Evolutionary conservation across 2,888 invertebrate genomes (phyloP).

Genomic region (Agrotis ipsilon): DNA sequence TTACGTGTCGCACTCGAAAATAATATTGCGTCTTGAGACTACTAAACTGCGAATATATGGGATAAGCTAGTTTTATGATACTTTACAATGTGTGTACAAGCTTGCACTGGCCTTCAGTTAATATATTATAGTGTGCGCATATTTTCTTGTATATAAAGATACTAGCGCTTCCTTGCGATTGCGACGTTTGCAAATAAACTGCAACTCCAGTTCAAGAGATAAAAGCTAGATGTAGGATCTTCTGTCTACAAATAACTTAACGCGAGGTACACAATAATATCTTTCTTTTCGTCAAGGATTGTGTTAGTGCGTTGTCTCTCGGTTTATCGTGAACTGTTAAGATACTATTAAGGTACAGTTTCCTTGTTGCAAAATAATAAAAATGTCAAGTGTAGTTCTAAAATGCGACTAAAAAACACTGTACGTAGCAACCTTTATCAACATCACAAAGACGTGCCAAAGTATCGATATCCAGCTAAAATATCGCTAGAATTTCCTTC

Average conservation of each 20-base stretch:
- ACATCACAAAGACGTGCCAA: background rate
- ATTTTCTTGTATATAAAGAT: background rate
- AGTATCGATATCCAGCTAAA: background rate
- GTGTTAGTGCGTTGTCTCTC: background rate
- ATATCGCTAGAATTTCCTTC: background rate
- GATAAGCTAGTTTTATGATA: conserved; percentile 28
- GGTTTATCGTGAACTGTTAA: background rate
- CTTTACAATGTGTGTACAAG: conserved; percentile 39
- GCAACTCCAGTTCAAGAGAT: background rate
- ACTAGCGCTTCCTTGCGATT: background rate
- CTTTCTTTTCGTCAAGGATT: background rate
- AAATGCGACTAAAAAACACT: background rate
- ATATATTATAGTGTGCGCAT: background rate
- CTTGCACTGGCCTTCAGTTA: conserved; percentile 8
- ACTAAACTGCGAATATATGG: conserved; percentile 37
- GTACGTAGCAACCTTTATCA: background rate
- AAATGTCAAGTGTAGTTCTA: background rate
- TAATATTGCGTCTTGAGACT: conserved; percentile 27
- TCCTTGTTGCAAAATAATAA: background rate
- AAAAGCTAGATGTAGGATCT: background rate
- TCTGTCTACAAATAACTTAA: background rate
- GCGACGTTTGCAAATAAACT: background rate
- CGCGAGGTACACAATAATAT: background rate
- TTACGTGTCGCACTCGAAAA: conserved; percentile 19
- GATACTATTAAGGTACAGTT: background rate